Evolutionary conservation across 1,140 invertebrate species (phyloP), one percentile per base, ranked within the genome.

Genomic region (Magallana ariakensis): DNA sequence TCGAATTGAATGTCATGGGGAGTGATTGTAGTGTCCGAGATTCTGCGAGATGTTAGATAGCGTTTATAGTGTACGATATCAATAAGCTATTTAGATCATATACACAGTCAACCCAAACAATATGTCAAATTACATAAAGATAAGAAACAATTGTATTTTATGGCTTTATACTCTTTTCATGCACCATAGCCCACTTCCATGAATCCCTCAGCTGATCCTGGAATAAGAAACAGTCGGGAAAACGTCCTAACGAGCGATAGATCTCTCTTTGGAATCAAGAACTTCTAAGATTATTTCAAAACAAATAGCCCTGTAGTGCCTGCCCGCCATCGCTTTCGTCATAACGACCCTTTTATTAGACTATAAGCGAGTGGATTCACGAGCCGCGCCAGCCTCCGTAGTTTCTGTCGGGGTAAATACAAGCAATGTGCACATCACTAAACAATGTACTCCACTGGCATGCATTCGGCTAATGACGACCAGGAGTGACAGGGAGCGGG

Each of bases 301-400:
- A 75, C 66, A 75, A 75, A 75, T 75, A 75, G 66, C 66, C 66
- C 22, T 75, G 22, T 75, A 75, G 19, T 75, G 66, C 66, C 22
- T 60, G 5, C 11, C n/a, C 58, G 26, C 9, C 33, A 26, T 19
- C 33, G 66, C 66, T 75, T 75, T 75, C 66, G 66, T 75, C 66
- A 75, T 33, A 26, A 75, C 33, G 66, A 75, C 66, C 66, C 33
- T 75, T 75, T 75, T 75, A 75, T 75, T 75, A 26, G 22, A 75
- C 66, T 75, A 75, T 33, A 75, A 75, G 66, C 22, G 66, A 26
- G 66, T 75, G 13, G 66, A 75, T 75, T 4, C 15, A 75, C 9
- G 33, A 26, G 66, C 66, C 26, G 66, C 66, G 66, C 33, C 66
- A 75, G 66, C 66, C 22, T 26, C 66, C 11, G 66, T 75, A 22